phyloP scores from a whole-genome alignment of 2,113 vertebrate genomes.

The Ornithorhynchus anatinus region DNA sequence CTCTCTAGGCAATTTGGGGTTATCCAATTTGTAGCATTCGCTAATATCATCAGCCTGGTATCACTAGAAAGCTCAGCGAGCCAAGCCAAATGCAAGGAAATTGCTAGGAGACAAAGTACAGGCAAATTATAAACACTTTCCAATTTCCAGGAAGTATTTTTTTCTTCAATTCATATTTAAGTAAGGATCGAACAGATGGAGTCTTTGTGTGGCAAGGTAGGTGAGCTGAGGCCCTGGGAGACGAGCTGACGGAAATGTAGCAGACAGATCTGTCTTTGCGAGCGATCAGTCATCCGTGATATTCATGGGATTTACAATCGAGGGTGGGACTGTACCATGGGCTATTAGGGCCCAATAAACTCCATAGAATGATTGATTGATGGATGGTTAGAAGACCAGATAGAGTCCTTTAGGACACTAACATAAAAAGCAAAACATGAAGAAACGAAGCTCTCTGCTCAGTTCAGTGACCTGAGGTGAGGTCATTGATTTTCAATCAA shows the following conservation, averaged over 20 bases:
- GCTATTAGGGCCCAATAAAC: too few relatives aligned
- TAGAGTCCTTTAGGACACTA: too few relatives aligned
- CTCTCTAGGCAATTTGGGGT: conserved; percentile 61
- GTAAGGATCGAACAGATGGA: conserved; percentile 43
- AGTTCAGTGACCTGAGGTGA: too few relatives aligned
- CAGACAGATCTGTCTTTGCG: too few relatives aligned
- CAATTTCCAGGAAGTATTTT: conserved; percentile 39
- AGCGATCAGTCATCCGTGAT: too few relatives aligned
- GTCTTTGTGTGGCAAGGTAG: conserved; percentile 5
- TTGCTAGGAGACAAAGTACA: conserved; percentile 44
- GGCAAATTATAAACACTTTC: conserved; percentile 44
- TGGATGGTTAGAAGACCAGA: too few relatives aligned
- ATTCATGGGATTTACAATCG: too few relatives aligned
- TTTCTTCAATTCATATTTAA: conserved; percentile 30
- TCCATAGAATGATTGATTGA: too few relatives aligned
- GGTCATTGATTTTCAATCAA: too few relatives aligned
- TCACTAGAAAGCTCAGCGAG: conserved; percentile 49
- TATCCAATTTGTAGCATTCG: conserved; percentile 60
- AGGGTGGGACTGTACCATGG: too few relatives aligned
- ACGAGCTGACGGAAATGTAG: conserved; percentile 19
- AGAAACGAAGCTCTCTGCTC: too few relatives aligned
- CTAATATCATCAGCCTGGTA: conserved; percentile 59
- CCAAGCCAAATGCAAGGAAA: conserved; percentile 51
- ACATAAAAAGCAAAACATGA: too few relatives aligned
- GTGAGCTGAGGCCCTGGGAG: conserved; percentile 14